phyloP scores from a whole-genome alignment of 2,113 vertebrate genomes.

The Nannobrachium achirus region DNA sequence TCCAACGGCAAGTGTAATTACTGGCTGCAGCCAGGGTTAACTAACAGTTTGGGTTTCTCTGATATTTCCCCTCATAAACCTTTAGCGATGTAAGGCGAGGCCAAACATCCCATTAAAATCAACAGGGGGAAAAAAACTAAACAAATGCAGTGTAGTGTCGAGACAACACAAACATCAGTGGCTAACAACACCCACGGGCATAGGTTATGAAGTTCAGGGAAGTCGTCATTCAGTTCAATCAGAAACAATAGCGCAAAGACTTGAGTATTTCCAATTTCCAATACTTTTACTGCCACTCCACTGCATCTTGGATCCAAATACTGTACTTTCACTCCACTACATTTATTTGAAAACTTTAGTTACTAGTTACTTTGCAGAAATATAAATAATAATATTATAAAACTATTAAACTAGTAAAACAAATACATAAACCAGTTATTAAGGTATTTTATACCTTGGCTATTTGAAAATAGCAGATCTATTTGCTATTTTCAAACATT shows the following conservation, averaged over 20 bases:
- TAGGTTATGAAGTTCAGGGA: not conserved
- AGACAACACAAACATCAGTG: slow-evolving; percentile 15
- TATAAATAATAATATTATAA: too few relatives aligned
- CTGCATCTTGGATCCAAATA: not conserved
- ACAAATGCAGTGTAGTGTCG: slow-evolving; percentile 26
- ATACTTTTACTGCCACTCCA: slow-evolving; percentile 4
- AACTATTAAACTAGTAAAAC: too few relatives aligned
- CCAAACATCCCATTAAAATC: slow-evolving; percentile 40
- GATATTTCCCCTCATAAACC: slow-evolving; percentile 67
- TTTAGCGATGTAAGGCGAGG: slow-evolving; percentile 47
- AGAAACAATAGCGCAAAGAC: not conserved
- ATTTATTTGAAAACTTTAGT: too few relatives aligned
- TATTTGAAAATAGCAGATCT: too few relatives aligned
- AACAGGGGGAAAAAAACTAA: slow-evolving; percentile 18
- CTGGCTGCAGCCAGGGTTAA: slow-evolving; percentile 53
- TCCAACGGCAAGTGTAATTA: slow-evolving; percentile 63
- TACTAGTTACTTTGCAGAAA: too few relatives aligned
- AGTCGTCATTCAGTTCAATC: not conserved
- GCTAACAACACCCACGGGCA: not conserved
- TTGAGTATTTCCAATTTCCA: too few relatives aligned
- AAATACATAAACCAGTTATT: too few relatives aligned
- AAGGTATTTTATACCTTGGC: too few relatives aligned
- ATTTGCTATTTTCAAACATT: too few relatives aligned
- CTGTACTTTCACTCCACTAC: too few relatives aligned
- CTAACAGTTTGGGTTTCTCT: slow-evolving; percentile 54